phyloP scores from a whole-genome alignment of 2,797 vertebrate genomes.

The Glyptemys insculpta region DNA sequence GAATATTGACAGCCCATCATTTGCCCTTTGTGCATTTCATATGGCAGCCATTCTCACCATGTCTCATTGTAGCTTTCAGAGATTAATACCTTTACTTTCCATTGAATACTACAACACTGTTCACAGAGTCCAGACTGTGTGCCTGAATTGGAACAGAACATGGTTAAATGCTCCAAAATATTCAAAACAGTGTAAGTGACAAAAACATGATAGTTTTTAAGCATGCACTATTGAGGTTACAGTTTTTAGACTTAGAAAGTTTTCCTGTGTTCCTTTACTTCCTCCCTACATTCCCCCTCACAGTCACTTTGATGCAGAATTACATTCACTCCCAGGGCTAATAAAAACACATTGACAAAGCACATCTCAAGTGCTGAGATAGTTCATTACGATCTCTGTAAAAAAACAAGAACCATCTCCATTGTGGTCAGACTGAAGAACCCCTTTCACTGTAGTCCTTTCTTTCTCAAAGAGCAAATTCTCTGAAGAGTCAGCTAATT shows the following conservation, averaged over 20 bases:
- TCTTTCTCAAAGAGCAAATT: slow-evolving; percentile 29
- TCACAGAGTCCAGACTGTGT: rapidly evolving
- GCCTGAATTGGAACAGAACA: background rate
- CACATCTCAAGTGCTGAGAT: background rate
- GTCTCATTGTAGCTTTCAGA: background rate
- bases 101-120: background rate
- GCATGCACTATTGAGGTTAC: background rate
- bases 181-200: background rate
- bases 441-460: slow-evolving; percentile 16
- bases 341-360: slow-evolving; percentile 43
- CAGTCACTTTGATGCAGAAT: background rate
- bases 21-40: background rate
- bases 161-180: slow-evolving; percentile 4
- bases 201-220: background rate
- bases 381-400: slow-evolving; percentile 25
- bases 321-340: background rate
- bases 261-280: background rate
- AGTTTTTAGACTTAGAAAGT: background rate
- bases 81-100: background rate
- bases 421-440: background rate
- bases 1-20: background rate
- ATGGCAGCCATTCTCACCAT: background rate
- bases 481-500: slow-evolving; percentile 25
- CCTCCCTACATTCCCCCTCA: background rate
- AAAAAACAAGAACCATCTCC: background rate